These are phyloP conservation scores for Microctonus brassicae DNA, from an alignment of 2,888 invertebrate species.

Conservation along the genomic window DNA sequence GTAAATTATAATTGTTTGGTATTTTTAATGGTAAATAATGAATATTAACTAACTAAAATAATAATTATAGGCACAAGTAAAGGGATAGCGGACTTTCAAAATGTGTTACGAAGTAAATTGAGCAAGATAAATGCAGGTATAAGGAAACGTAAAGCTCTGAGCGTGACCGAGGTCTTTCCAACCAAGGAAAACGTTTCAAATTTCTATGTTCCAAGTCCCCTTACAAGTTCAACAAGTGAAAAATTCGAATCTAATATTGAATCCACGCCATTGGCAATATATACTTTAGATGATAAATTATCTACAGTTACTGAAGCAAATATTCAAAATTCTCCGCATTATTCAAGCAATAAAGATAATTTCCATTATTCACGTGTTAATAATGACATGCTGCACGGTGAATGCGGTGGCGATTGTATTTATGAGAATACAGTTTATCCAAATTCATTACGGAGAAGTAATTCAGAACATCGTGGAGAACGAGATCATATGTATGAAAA, in stretches of 20 bases:
- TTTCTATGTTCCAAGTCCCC: slow-evolving; percentile 81
- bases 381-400: background rate
- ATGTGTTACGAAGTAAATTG: slow-evolving; percentile 75
- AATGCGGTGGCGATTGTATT: slow-evolving; percentile 1
- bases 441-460: slow-evolving; percentile 55
- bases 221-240: slow-evolving; percentile 59
- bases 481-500: slow-evolving; percentile 58
- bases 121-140: slow-evolving; percentile 80
- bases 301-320: slow-evolving; percentile 69
- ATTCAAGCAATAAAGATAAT: slow-evolving; percentile 37
- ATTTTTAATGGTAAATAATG: background rate
- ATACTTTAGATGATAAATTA: slow-evolving; percentile 60
- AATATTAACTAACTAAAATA: background rate
- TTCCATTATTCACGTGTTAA: background rate
- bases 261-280: slow-evolving; percentile 71
- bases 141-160: slow-evolving; percentile 76
- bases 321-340: slow-evolving; percentile 59
- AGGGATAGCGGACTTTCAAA: slow-evolving; percentile 77
- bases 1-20: slow-evolving; percentile 2
- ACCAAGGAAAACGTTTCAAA: slow-evolving; percentile 61
- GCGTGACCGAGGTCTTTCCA: slow-evolving; percentile 78
- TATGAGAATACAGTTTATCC: slow-evolving; percentile 30
- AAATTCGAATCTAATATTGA: slow-evolving; percentile 54
- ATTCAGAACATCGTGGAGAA: slow-evolving; percentile 57
- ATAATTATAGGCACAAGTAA: slow-evolving; percentile 61